Percentiles rank a stretch among this genome's conserved stretches.
These are phyloP conservation scores for Mormyrus hasselquistii DNA, from an alignment of 2,797 vertebrate genomes.

Conservation along the genomic window DNA sequence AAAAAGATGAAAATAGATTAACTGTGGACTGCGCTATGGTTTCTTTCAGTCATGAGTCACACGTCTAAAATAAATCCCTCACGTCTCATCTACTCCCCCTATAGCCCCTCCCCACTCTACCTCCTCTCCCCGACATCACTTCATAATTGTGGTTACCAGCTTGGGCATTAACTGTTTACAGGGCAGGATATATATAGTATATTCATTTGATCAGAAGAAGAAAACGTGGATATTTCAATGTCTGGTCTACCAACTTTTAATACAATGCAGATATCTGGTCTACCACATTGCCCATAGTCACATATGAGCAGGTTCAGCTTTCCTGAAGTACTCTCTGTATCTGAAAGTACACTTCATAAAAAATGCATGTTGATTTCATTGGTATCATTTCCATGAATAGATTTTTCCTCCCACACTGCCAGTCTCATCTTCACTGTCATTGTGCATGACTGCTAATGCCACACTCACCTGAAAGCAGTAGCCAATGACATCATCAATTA, in stretches of 20 bases:
- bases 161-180: background rate
- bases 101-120: background rate
- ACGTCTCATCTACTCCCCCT: background rate
- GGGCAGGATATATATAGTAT: background rate
- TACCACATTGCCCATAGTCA: background rate
- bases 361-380: background rate
- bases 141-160: background rate
- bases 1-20: background rate
- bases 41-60: conserved; percentile 10
- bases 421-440: background rate
- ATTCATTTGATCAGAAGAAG: background rate
- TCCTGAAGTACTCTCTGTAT: background rate
- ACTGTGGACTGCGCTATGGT: background rate
- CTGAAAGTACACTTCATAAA: background rate
- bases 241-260: conserved; percentile 10
- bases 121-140: background rate
- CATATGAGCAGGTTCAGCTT: background rate
- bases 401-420: background rate
- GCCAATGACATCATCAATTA: background rate
- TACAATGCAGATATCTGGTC: background rate
- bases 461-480: background rate
- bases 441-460: background rate
- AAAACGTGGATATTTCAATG: background rate
- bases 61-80: conserved; percentile 2
- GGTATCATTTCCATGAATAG: background rate